Percentiles rank a stretch among this genome's conserved stretches.
phyloP scores from a whole-genome alignment of 35 echinoderm and acorn worm species.

The Lytechinus variegatus region DNA sequence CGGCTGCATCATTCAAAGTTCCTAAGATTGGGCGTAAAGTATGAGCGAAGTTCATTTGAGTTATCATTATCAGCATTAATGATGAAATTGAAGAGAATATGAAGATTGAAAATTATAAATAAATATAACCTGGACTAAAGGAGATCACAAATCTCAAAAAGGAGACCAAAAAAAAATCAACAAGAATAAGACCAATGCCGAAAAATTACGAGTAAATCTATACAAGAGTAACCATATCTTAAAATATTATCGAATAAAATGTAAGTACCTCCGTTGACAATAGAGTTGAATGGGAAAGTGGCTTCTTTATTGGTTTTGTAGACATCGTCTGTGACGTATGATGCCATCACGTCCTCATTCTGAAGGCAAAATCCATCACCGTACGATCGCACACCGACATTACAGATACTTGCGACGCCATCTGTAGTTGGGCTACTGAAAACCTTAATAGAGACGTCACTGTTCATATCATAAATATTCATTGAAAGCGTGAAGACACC shows the following conservation, averaged over 20 bases:
- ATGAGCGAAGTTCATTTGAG: not conserved
- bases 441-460: conserved; percentile 26
- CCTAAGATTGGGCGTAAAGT: not conserved
- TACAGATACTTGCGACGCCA: conserved; percentile 27
- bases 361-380: conserved; percentile 6
- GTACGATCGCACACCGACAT: not conserved
- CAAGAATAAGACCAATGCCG: not conserved
- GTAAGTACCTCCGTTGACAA: conserved; percentile 38
- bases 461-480: conserved; percentile 42
- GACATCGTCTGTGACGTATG: not conserved
- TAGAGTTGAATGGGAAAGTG: conserved; percentile 18
- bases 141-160: not conserved
- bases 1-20: not conserved
- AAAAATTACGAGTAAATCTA: not conserved
- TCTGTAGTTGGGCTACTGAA: not conserved
- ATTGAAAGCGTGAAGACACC: conserved; percentile 29
- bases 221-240: too few species aligned
- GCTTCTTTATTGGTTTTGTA: not conserved
- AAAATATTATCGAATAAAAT: not conserved
- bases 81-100: not conserved
- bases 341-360: not conserved
- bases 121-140: not conserved
- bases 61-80: not conserved
- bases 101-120: not conserved
- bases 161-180: not conserved